Evolutionary conservation across 2,113 vertebrate species (phyloP).

Genomic region (Epinephelus fuscoguttatus): DNA sequence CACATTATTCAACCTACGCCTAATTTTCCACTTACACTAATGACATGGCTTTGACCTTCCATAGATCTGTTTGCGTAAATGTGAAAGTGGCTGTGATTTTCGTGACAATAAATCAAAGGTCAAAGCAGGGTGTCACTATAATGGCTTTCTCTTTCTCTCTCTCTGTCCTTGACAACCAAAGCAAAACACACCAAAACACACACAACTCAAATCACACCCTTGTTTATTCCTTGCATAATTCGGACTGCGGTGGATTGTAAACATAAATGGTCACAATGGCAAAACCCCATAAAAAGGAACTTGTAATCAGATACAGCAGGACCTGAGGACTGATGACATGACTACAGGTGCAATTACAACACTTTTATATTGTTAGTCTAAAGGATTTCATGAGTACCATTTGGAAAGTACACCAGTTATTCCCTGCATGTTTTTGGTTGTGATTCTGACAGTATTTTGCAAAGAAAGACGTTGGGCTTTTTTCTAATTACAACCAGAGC

Average conservation of each 20-base stretch:
- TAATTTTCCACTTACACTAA: neutral
- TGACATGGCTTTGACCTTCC: neutral
- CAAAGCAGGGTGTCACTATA: slow-evolving; percentile 28
- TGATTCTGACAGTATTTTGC: neutral
- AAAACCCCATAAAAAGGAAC: neutral
- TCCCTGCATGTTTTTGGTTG: neutral
- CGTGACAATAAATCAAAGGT: slow-evolving; percentile 41
- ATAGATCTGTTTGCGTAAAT: slow-evolving; percentile 42
- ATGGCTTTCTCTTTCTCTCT: neutral
- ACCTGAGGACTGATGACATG: neutral
- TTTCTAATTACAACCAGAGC: no score
- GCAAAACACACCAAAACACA: slow-evolving; percentile 57
- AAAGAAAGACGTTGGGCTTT: neutral
- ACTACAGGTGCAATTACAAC: neutral
- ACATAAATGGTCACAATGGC: neutral
- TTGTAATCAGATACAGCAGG: neutral
- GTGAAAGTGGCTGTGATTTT: slow-evolving; percentile 31
- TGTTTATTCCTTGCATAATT: neutral
- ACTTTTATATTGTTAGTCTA: neutral
- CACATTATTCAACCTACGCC: neutral
- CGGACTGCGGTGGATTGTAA: slow-evolving; percentile 20
- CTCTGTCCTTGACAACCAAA: slow-evolving; percentile 26
- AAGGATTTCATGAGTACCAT: neutral
- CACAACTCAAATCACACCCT: slow-evolving; percentile 30
- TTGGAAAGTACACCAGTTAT: neutral